phyloP scores from a whole-genome alignment of 1,140 invertebrate species.

The Cheumatopsyche charites region DNA sequence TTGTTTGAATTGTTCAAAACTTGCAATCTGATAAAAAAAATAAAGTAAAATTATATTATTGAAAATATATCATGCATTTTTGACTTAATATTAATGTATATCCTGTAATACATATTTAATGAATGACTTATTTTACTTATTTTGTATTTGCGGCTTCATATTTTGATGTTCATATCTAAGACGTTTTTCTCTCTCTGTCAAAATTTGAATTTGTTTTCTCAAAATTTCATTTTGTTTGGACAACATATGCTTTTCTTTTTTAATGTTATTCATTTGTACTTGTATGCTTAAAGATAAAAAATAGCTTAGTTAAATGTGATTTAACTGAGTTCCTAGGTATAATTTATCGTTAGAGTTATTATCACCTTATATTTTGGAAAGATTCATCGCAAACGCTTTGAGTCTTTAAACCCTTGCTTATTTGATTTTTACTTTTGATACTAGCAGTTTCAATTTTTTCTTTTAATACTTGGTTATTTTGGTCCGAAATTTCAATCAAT shows the following conservation, averaged over 20 bases:
- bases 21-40: not conserved
- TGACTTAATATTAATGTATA: not conserved
- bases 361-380: constrained; percentile 52
- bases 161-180: constrained; percentile 57
- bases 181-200: constrained; percentile 55
- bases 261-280: constrained; percentile 51
- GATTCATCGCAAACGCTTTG: not conserved
- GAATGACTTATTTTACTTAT: constrained; percentile 51
- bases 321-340: too few relatives aligned
- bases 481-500: constrained; percentile 51
- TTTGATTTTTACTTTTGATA: not conserved
- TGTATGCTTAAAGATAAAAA: too few relatives aligned
- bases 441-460: not conserved
- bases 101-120: not conserved
- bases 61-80: too few relatives aligned
- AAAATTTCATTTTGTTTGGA: constrained; percentile 58
- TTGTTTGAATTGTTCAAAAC: not conserved
- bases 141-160: constrained; percentile 57
- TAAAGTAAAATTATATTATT: too few relatives aligned
- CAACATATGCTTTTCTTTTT: constrained; percentile 57
- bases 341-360: constrained; percentile 51
- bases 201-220: constrained; percentile 57
- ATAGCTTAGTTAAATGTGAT: too few relatives aligned
- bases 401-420: not conserved
- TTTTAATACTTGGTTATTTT: too few relatives aligned